Evolutionary conservation across 2,888 invertebrate species (phyloP).

Genomic region (Deilephila elpenor): DNA sequence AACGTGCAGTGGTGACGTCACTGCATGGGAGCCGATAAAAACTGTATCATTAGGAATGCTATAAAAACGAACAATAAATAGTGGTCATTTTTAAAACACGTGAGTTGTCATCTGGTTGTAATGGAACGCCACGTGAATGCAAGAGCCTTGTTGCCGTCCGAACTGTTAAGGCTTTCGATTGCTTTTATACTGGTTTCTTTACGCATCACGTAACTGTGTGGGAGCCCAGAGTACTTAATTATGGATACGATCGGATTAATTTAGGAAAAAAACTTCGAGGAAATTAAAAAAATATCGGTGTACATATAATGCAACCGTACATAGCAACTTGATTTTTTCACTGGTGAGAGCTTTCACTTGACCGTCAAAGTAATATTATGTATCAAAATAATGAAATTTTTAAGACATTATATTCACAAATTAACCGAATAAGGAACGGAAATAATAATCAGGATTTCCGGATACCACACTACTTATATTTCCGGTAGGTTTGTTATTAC

Average conservation of each 20-base stretch:
- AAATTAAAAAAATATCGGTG: too few relatives aligned
- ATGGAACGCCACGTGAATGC: background rate
- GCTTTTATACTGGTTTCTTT: too few relatives aligned
- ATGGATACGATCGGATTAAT: too few relatives aligned
- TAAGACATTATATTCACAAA: background rate
- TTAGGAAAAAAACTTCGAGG: too few relatives aligned
- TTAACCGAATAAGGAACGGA: conserved; percentile 7
- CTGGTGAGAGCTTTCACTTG: too few relatives aligned
- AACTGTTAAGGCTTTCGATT: too few relatives aligned
- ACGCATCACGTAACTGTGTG: too few relatives aligned
- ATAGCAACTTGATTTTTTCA: too few relatives aligned
- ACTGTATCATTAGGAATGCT: conserved; percentile 6
- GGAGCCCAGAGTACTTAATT: too few relatives aligned
- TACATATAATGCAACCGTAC: too few relatives aligned
- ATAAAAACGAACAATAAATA: background rate
- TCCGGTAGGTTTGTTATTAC: background rate
- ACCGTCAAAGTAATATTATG: too few relatives aligned
- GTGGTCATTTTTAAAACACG: background rate
- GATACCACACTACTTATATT: background rate
- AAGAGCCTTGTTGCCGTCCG: background rate
- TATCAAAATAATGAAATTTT: background rate
- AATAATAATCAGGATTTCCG: conserved; percentile 12
- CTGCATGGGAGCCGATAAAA: background rate
- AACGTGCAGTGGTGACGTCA: background rate
- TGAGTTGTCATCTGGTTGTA: background rate